phyloP scores from a whole-genome alignment of 2,888 invertebrate species.

The Mythimna pallens region DNA sequence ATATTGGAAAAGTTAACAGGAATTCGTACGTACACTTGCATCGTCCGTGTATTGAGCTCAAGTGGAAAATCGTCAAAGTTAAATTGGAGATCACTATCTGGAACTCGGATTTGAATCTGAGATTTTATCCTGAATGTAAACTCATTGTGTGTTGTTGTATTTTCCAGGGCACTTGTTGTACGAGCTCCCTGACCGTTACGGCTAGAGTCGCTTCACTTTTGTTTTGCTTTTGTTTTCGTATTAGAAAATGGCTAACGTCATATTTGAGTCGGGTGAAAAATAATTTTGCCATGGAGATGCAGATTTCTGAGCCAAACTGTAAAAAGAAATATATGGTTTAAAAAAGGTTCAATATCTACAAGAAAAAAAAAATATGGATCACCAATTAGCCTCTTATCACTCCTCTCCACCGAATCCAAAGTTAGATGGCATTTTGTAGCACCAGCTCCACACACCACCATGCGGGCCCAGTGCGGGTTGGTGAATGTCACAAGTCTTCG shows the following conservation, averaged over 20 bases:
- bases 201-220: not conserved
- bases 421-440: too few species aligned
- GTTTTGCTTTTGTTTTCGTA: not conserved
- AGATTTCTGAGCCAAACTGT: too few species aligned
- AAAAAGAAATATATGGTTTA: too few species aligned
- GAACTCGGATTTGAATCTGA: constrained; percentile 69
- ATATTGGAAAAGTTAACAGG: constrained; percentile 78
- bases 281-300: not conserved
- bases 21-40: constrained; percentile 65
- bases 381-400: too few species aligned
- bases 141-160: constrained; percentile 32
- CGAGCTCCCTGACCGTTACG: not conserved
- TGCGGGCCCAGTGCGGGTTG: too few species aligned
- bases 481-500: too few species aligned
- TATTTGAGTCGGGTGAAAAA: not conserved
- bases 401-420: too few species aligned
- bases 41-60: constrained; percentile 63
- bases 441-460: too few species aligned
- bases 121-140: constrained; percentile 55
- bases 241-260: not conserved
- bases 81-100: constrained; percentile 82
- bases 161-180: constrained; percentile 37
- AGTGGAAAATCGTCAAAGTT: constrained; percentile 78
- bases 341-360: too few species aligned
- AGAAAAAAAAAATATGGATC: too few species aligned